These are phyloP conservation scores for Nannoperca australis DNA, from an alignment of 2,797 vertebrate species.

Conservation along the genomic window DNA sequence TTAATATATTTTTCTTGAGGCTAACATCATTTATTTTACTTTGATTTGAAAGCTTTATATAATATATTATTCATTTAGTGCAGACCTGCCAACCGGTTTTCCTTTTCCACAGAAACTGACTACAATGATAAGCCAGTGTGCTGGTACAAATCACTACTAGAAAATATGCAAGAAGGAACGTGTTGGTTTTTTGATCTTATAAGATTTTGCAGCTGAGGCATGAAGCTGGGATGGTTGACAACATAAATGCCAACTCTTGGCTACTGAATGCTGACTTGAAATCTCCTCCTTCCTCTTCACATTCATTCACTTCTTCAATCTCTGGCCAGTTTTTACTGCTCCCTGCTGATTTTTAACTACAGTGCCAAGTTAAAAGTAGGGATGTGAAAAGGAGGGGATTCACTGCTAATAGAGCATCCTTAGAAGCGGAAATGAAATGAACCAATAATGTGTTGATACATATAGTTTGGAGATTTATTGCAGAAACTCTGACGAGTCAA, in stretches of 20 bases:
- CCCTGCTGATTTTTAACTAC: conserved; percentile 49
- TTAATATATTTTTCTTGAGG: conserved; percentile 41
- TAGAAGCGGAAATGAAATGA: conserved; percentile 18
- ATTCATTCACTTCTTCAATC: conserved; percentile 55
- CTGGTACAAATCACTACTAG: conserved; percentile 39
- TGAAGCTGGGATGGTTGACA: conserved; percentile 55
- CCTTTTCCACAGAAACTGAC: conserved; percentile 32
- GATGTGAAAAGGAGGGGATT: conserved; percentile 39
- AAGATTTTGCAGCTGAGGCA: conserved; percentile 34
- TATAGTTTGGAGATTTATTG: conserved; percentile 12
- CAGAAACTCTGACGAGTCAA: not conserved
- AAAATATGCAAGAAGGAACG: conserved; percentile 45
- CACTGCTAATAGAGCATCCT: conserved; percentile 22
- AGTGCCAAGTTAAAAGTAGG: conserved; percentile 44
- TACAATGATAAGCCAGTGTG: conserved; percentile 28
- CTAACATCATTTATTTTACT: conserved; percentile 48
- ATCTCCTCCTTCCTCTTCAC: conserved; percentile 48
- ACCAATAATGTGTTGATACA: conserved; percentile 8
- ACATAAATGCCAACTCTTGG: conserved; percentile 58
- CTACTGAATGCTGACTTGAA: conserved; percentile 38
- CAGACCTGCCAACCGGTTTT: conserved; percentile 43
- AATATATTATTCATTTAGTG: conserved; percentile 55
- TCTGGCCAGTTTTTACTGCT: conserved; percentile 51
- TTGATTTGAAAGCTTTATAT: conserved; percentile 56
- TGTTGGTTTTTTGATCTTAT: conserved; percentile 49